Evolutionary conservation across 2,113 vertebrate species (phyloP), one percentile per base, ranked within the genome.

Genomic region (Dinomys branickii): DNA sequence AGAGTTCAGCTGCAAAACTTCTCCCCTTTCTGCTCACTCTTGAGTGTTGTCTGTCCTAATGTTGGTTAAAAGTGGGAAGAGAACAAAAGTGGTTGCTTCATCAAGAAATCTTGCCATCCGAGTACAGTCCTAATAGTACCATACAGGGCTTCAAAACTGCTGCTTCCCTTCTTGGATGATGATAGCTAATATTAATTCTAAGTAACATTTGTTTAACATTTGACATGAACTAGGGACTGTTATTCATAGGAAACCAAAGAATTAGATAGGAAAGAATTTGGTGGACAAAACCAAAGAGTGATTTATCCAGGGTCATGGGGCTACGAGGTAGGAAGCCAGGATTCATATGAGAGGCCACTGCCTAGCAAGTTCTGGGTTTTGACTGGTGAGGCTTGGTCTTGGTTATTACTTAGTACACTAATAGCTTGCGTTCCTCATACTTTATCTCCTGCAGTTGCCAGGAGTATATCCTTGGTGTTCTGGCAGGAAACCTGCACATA

Each of bases 401-500:
- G 58, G 33, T 94, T 93, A 89, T 82, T 85, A 85, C 77, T 96
- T 94, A 61, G 65, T 86, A 30, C 95, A 82, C 81, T 96, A 88
- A 88, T 95, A 82, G 85, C 65, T 90, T 92, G 52, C 90, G 94
- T 95, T 97, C 67, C 14, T 89, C 47, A 96, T 88, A 83, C 59
- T 95, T 95, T 96, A 78, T 96, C 95, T 97, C 92, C 81, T 85
- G 67, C 7, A 86, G 52, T 96, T 86, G 94, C 85, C 78, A 83
- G 77, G 67, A 94, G 41, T 92, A 73, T 94, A 95, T 94, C 90
- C 61, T 94, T 92, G 80, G 88, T 95, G 73, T 91, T 97, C 85
- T 96, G 92, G 95, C 94, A 98, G 92, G 96, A 96, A 96, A 95
- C 94, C 61, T 94, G 77, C 91, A 71, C 88, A 94, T 97, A 92